phyloP scores from a whole-genome alignment of 2,113 vertebrate genomes.

The Tinamus guttatus region DNA sequence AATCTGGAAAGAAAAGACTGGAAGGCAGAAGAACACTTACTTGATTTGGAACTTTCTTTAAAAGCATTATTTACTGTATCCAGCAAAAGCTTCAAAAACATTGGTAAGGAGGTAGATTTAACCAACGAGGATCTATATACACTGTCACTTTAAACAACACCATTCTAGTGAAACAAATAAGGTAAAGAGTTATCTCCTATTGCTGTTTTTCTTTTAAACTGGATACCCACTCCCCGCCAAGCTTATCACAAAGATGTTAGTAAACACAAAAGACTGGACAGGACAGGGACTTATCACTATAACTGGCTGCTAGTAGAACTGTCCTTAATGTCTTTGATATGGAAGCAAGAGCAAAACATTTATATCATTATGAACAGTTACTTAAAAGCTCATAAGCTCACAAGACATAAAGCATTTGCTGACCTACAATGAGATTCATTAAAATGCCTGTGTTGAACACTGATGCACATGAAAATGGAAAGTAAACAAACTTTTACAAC shows the following conservation, averaged over 20 bases:
- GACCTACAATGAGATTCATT: not conserved
- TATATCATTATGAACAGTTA: not conserved
- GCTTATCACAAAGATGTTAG: not conserved
- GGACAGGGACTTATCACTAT: not conserved
- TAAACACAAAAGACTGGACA: not conserved
- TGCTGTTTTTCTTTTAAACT: not conserved
- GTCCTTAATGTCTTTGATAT: not conserved
- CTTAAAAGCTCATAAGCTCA: not conserved
- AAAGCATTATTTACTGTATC: not conserved
- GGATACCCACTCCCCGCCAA: not conserved
- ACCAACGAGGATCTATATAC: not conserved
- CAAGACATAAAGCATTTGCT: not conserved
- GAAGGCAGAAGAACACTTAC: slow-evolving; percentile 24
- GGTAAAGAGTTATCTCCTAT: not conserved
- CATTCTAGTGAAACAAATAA: not conserved
- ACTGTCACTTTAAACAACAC: not conserved
- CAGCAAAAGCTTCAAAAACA: not conserved
- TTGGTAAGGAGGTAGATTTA: not conserved
- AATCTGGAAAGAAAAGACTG: slow-evolving; percentile 2
- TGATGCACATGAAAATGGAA: not conserved
- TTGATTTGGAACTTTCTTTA: not conserved
- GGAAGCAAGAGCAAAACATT: not conserved
- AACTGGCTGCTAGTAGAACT: not conserved
- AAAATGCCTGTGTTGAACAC: not conserved
- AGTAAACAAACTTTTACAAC: not conserved